Conservation (phyloP, 1,140 invertebrate genomes). For the Coboldia fuscipes region DNA sequence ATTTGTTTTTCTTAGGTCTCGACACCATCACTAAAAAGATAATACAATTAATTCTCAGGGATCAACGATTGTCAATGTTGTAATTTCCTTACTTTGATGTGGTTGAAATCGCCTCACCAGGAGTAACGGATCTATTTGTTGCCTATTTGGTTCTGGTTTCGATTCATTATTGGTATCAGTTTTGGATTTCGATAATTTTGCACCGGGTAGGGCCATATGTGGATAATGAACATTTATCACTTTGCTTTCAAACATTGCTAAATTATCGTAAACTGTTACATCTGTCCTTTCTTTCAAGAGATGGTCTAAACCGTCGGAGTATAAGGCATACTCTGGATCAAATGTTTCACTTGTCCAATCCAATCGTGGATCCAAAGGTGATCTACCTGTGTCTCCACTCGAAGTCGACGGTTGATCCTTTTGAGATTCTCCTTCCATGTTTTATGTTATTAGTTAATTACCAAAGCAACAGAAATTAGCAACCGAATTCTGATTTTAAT, state of each 20-base stretch:
- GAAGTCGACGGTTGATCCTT: background rate
- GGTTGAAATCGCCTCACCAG: conserved; percentile 1
- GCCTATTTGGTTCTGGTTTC: background rate
- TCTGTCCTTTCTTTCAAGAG: conserved; percentile 25
- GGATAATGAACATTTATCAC: conserved; percentile 10
- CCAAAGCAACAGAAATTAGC: background rate
- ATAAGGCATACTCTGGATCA: conserved; percentile 40
- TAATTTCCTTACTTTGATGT: conserved; percentile 5
- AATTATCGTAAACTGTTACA: conserved; percentile 36
- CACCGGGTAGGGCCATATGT: no score
- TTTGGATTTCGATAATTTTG: conserved; percentile 9
- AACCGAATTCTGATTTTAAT: background rate
- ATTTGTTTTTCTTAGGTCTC: no score
- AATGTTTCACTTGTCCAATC: conserved; percentile 39
- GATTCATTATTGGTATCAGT: background rate
- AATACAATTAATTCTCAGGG: no score
- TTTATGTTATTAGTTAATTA: background rate
- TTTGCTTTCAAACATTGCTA: conserved; percentile 20
- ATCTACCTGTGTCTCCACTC: background rate
- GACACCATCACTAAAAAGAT: no score
- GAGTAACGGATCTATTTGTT: background rate
- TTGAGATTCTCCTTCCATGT: background rate
- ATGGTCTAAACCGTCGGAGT: conserved; percentile 26
- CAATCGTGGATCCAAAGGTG: conserved; percentile 18
- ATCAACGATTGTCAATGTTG: no score